A percentile compares a stretch with the other conserved stretches of the same genome.
Evolutionary conservation across 2,888 invertebrate genomes (phyloP).

Genomic region (Cordylochernes scorpioides): DNA sequence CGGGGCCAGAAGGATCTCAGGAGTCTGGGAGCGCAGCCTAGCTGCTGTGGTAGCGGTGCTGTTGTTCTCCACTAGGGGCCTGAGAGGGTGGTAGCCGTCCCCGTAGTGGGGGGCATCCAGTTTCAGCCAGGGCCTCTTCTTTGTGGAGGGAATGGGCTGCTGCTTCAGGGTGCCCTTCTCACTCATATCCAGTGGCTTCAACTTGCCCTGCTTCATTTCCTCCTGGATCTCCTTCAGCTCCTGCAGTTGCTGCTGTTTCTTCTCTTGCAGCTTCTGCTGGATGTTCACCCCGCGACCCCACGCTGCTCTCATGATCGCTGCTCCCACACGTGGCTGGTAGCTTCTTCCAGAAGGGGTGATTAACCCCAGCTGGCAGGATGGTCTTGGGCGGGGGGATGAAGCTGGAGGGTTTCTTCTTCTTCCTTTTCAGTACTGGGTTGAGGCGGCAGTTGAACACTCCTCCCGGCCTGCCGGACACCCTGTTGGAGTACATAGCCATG

Average conservation of each 20-base stretch:
- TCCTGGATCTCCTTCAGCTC: conserved; percentile 55
- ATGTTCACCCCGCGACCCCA: conserved; percentile 51
- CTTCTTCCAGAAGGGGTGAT: conserved; percentile 20
- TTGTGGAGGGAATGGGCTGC: conserved; percentile 40
- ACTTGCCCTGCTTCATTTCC: conserved; percentile 56
- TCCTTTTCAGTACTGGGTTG: conserved; percentile 43
- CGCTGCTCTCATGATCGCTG: conserved; percentile 46
- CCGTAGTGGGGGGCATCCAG: conserved; percentile 10
- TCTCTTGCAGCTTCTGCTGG: conserved; percentile 57
- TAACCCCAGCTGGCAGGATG: too few relatives aligned
- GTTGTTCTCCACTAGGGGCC: too few relatives aligned
- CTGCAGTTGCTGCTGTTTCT: conserved; percentile 58
- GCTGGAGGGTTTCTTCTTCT: conserved; percentile 68
- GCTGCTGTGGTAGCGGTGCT: conserved; percentile 10
- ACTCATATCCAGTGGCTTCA: conserved; percentile 19
- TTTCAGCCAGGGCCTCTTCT: conserved; percentile 33
- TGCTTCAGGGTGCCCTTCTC: conserved; percentile 26
- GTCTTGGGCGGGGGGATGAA: conserved; percentile 40
- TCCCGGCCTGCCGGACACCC: conserved; percentile 30
- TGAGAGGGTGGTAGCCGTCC: conserved; percentile 3
- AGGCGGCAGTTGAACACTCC: conserved; percentile 77
- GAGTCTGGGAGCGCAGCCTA: conserved; percentile 33
- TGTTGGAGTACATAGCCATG: conserved; percentile 11
- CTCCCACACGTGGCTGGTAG: conserved; percentile 25
- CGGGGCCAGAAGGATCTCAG: conserved; percentile 49